These are phyloP conservation scores for Thera obeliscata DNA, from an alignment of 2,888 invertebrate genomes.

Conservation along the genomic window DNA sequence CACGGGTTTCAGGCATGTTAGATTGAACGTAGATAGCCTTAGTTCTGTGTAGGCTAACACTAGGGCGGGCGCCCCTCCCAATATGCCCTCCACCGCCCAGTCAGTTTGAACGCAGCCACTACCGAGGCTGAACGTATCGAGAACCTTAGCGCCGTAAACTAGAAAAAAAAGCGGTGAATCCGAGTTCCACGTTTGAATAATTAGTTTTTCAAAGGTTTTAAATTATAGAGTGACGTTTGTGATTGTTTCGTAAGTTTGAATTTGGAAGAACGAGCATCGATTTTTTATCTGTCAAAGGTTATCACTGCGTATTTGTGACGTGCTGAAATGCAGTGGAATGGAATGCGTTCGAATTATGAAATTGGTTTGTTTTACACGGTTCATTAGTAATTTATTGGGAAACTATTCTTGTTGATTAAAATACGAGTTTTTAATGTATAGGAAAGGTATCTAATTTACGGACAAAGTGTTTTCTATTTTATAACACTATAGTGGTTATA, in stretches of 20 bases:
- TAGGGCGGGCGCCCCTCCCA: slow-evolving; percentile 58
- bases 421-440: slow-evolving; percentile 1
- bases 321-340: slow-evolving; percentile 35
- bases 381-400: slow-evolving; percentile 21
- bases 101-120: slow-evolving; percentile 55
- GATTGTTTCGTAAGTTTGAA: slow-evolving; percentile 26
- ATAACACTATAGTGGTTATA: background rate
- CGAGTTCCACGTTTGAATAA: slow-evolving; percentile 35
- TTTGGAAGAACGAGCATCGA: slow-evolving; percentile 29
- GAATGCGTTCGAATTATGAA: slow-evolving; percentile 31
- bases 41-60: slow-evolving; percentile 46
- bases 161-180: slow-evolving; percentile 43
- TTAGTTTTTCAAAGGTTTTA: slow-evolving; percentile 32
- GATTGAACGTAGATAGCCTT: slow-evolving; percentile 41
- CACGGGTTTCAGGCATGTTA: slow-evolving; percentile 9
- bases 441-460: background rate
- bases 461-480: slow-evolving; percentile 1
- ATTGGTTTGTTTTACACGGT: slow-evolving; percentile 35
- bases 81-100: slow-evolving; percentile 37
- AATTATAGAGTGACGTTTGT: slow-evolving; percentile 31
- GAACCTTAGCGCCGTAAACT: slow-evolving; percentile 29
- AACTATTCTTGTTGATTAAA: background rate
- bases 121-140: slow-evolving; percentile 47
- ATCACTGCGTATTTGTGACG: slow-evolving; percentile 30
- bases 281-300: slow-evolving; percentile 29